Conservation (phyloP, 2,888 invertebrate species). For the Melitaea athalia region DNA sequence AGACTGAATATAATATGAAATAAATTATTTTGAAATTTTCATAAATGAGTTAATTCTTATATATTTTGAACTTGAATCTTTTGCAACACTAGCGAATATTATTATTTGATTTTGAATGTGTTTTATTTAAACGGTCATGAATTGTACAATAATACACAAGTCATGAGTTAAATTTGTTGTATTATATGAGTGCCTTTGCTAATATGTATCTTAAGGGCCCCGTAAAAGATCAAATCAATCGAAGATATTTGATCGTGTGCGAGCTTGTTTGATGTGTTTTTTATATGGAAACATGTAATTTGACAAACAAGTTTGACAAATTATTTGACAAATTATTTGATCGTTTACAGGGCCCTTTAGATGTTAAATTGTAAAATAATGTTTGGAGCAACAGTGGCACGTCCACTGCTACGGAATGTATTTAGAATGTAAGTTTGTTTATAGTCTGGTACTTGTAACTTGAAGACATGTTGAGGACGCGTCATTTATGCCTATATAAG, state of each 20-base stretch:
- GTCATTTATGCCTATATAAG: not conserved
- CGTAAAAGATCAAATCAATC: no score
- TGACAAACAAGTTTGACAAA: no score
- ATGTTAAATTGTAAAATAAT: constrained; percentile 7
- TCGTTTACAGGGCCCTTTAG: no score
- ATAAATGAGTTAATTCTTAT: not conserved
- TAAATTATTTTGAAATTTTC: no score
- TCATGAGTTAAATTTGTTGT: not conserved
- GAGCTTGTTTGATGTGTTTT: no score
- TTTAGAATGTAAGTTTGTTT: not conserved
- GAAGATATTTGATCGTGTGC: no score
- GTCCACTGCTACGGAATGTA: not conserved
- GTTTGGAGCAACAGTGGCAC: not conserved
- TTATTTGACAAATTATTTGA: no score
- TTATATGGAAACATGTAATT: no score
- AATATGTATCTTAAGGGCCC: not conserved
- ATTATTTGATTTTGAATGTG: not conserved
- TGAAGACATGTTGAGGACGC: not conserved
- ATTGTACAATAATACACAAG: not conserved
- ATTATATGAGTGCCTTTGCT: constrained; percentile 19
- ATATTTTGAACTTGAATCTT: not conserved
- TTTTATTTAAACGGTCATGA: not conserved
- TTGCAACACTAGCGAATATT: not conserved
- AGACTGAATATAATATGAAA: no score
- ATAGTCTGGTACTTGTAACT: not conserved